phyloP scores from a whole-genome alignment of 2,888 invertebrate genomes.

The Pachymerium ferrugineum region DNA sequence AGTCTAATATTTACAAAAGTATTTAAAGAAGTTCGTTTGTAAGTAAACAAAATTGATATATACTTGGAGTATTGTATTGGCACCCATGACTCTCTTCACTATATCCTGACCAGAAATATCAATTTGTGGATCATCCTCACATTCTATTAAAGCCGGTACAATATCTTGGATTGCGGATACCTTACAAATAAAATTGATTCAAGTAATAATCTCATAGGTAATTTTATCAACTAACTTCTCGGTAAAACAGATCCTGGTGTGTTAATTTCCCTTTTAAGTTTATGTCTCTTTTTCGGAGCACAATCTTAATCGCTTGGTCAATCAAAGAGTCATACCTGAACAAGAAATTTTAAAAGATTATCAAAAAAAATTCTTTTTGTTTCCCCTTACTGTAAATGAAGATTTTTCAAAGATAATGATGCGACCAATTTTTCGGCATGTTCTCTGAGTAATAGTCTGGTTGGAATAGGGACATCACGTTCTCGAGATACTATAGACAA shows the following conservation, averaged over 20 bases:
- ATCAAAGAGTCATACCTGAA: constrained; percentile 44
- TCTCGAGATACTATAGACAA: constrained; percentile 50
- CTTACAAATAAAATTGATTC: constrained; percentile 42
- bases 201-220: too few relatives aligned
- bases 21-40: constrained; percentile 33
- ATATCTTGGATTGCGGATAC: constrained; percentile 62
- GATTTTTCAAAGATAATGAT: constrained; percentile 62
- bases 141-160: constrained; percentile 58
- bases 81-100: constrained; percentile 54
- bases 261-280: constrained; percentile 54
- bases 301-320: constrained; percentile 56
- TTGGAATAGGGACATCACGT: constrained; percentile 51
- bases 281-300: constrained; percentile 47
- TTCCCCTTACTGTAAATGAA: constrained; percentile 58
- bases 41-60: constrained; percentile 36
- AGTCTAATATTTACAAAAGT: constrained; percentile 47
- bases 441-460: constrained; percentile 59
- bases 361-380: not conserved
- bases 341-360: constrained; percentile 17
- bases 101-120: constrained; percentile 57
- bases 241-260: constrained; percentile 67
- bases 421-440: constrained; percentile 75
- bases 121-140: constrained; percentile 57
- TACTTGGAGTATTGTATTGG: constrained; percentile 58
- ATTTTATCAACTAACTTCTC: constrained; percentile 53